Conservation (phyloP, 2,113 vertebrate species). For the Rhipidura dahli region DNA sequence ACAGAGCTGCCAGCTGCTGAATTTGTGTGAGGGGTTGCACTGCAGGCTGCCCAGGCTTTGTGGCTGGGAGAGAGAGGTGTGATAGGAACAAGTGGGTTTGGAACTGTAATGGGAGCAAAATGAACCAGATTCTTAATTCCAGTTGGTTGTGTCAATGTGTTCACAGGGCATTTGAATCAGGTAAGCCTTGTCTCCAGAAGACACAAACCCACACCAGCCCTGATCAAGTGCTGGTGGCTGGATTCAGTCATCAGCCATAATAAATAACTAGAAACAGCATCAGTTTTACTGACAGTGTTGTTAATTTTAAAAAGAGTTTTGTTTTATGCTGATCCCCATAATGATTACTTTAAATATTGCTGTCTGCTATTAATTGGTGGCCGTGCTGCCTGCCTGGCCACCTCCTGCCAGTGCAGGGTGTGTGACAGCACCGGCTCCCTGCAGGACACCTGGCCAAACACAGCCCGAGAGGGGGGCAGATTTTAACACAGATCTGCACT, state of each 20-base stretch:
- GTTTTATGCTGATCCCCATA: background rate
- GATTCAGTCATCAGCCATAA: background rate
- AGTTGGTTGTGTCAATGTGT: accelerated
- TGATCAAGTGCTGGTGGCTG: background rate
- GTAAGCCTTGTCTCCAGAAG: background rate
- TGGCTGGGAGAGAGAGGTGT: background rate
- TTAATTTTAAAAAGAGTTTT: slow-evolving; percentile 29
- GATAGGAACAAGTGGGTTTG: accelerated
- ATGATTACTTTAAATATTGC: slow-evolving; percentile 19
- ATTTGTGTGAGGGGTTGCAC: background rate
- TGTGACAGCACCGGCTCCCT: background rate
- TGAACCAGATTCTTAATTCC: background rate
- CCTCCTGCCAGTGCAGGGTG: background rate
- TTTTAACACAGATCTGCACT: background rate
- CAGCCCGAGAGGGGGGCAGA: background rate
- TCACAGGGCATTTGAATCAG: background rate
- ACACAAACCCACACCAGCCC: background rate
- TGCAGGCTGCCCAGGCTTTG: background rate
- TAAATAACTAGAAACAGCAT: background rate
- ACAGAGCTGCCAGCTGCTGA: background rate
- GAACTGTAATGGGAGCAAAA: background rate
- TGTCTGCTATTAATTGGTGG: background rate
- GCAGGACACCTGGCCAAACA: background rate
- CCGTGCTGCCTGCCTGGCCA: background rate
- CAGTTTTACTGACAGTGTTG: background rate